phyloP scores from a whole-genome alignment of 53 echinoderm and acorn worm genomes.

The Echinarachnius parma region DNA sequence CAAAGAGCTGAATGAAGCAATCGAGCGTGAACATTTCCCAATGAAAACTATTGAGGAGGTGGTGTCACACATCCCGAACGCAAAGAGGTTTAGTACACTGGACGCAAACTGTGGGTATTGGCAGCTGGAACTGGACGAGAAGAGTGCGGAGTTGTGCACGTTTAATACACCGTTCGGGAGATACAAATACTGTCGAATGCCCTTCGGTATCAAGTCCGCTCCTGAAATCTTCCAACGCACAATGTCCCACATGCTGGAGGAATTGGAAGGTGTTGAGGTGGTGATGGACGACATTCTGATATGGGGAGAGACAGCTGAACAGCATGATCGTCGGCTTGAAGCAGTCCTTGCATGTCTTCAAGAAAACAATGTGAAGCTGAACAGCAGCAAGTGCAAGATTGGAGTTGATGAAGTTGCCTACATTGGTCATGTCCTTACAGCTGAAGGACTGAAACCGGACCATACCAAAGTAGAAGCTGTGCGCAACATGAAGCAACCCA shows the following conservation, averaged over 20 bases:
- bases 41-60: slow-evolving; percentile 28
- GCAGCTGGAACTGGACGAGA: slow-evolving; percentile 49
- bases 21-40: slow-evolving; percentile 30
- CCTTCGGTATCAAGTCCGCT: slow-evolving; percentile 52
- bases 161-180: slow-evolving; percentile 50
- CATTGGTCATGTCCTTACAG: no score
- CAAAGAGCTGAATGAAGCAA: slow-evolving; percentile 27
- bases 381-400: slow-evolving; percentile 41
- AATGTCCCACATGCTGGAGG: slow-evolving; percentile 47
- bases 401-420: no score
- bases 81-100: slow-evolving; percentile 28
- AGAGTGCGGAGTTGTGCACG: slow-evolving; percentile 40
- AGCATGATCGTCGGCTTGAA: slow-evolving; percentile 49
- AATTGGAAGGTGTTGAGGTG: slow-evolving; percentile 42
- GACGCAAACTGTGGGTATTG: slow-evolving; percentile 46
- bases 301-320: slow-evolving; percentile 2
- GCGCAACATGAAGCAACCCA: slow-evolving; percentile 42
- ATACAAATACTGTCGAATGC: slow-evolving; percentile 37
- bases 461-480: slow-evolving; percentile 50
- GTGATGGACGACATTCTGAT: slow-evolving; percentile 54
- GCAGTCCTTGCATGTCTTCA: slow-evolving; percentile 2
- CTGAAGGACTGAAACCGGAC: slow-evolving; percentile 51
- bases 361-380: slow-evolving; percentile 35
- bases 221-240: slow-evolving; percentile 51
- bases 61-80: background rate